Evolutionary conservation across 2,113 vertebrate species (phyloP), one percentile per base, ranked within the genome.

Genomic region (Murina feae): DNA sequence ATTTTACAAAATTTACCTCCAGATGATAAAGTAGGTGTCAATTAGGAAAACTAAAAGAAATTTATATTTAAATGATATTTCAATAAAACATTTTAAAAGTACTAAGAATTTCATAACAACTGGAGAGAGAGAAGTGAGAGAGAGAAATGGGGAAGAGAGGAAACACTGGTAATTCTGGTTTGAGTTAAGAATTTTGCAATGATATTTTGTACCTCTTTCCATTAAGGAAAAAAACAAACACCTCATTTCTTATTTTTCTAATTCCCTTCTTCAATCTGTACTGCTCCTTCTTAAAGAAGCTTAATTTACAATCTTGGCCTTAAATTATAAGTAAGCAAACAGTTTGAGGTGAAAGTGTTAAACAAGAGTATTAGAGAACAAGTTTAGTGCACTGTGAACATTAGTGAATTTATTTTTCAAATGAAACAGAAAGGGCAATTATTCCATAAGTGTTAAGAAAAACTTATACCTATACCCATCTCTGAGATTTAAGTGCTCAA

Each of bases 381-480:
- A 83, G 32, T n/a, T 90, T 51, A 65, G 18, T 35, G 58, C 5
- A 37, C 42, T 35, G 12, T 42, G 13, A 95, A 81, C n/a, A 69
- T 44, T 9, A 86, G 72, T 66, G 58, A 89, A 86, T 80, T 89
- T 89, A 89, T 72, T 85, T 85, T 95, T 86, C 65, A 89, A 93
- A 79, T 89, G 21, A 95, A 58, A 85, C 39, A 39, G 32, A 72
- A 87, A 65, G 72, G 55, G 30, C 8, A 74, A 86, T 49, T 93
- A 93, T 39, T 55, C 85, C 3, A 79, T 79, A 51, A 60, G 17
- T 11, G 13, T 86, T 68, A 72, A 71, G 6, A 89, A 82, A n/a
- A 89, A 47, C n/a, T n/a, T n/a, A n/a, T n/a, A n/a, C 32, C 12
- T 90, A 21, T 7, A 58, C 14, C 11, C 9, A 83, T 30, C 9